Evolutionary conservation across 1,140 invertebrate species (phyloP).

Genomic region (Halesus radiatus): DNA sequence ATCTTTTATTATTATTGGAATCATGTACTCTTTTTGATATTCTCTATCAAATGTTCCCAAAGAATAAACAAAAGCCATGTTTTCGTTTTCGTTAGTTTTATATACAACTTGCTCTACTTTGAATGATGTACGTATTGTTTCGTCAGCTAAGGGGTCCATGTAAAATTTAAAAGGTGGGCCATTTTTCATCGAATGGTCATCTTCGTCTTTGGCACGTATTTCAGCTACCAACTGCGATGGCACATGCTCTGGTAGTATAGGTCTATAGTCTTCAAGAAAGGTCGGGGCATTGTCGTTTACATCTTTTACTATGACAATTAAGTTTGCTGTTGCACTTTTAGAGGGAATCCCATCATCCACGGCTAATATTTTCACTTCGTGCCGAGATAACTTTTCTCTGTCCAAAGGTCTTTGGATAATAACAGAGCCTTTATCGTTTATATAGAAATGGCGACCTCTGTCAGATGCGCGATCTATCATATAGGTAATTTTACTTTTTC

Average conservation of each 20-base stretch:
- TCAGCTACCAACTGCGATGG: conserved; percentile 73
- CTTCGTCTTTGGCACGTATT: conserved; percentile 75
- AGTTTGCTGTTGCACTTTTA: conserved; percentile 76
- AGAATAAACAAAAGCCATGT: conserved; percentile 74
- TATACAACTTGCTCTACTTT: conserved; percentile 74
- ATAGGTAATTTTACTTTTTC: conserved; percentile 71
- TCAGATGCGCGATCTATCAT: conserved; percentile 73
- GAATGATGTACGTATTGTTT: conserved; percentile 73
- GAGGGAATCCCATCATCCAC: conserved; percentile 75
- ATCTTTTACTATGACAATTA: conserved; percentile 77
- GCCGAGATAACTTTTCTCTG: conserved; percentile 71
- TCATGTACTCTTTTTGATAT: conserved; percentile 74
- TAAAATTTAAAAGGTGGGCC: conserved; percentile 77
- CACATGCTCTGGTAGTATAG: conserved; percentile 75
- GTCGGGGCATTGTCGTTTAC: conserved; percentile 77
- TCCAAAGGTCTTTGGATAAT: conserved; percentile 72
- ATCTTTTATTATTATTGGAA: conserved; percentile 76
- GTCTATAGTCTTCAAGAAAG: conserved; percentile 74
- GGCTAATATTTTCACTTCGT: conserved; percentile 74
- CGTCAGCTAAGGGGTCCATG: conserved; percentile 73
- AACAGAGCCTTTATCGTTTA: conserved; percentile 74
- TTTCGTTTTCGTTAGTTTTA: conserved; percentile 73
- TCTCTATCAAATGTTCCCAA: conserved; percentile 78
- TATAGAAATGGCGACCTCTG: conserved; percentile 72
- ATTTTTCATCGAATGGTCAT: conserved; percentile 75